Evolutionary conservation across 2,888 invertebrate genomes (phyloP).

Genomic region (Ctena decussata): DNA sequence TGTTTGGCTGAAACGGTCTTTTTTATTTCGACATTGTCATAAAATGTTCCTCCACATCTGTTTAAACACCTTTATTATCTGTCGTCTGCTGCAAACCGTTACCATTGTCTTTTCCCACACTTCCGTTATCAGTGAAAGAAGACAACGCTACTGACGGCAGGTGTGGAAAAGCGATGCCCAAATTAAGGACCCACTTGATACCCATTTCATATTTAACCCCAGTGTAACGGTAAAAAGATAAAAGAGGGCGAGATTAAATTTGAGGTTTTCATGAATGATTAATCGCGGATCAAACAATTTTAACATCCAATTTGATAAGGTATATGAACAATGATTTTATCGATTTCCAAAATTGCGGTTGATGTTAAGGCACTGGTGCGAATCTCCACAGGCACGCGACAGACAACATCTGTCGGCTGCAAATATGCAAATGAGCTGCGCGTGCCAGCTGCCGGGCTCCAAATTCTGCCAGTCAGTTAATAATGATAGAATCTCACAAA

Average conservation of each 20-base stretch:
- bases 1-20: no score
- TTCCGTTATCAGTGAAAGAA: neutral
- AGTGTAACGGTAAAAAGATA: neutral
- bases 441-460: neutral
- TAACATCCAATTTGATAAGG: neutral
- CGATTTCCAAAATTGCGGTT: neutral
- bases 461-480: no score
- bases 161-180: no score
- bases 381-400: neutral
- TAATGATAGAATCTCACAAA: no score
- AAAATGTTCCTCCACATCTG: no score
- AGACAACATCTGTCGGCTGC: neutral
- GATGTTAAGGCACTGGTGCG: neutral
- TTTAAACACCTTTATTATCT: neutral
- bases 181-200: no score
- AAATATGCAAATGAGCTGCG: neutral
- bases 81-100: conserved; percentile 4
- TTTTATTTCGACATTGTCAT: no score
- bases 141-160: no score
- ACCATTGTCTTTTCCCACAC: neutral
- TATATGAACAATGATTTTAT: neutral
- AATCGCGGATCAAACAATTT: neutral
- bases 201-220: neutral
- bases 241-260: neutral
- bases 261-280: neutral